phyloP scores from a whole-genome alignment of 1,140 invertebrate genomes.

The Atopsyche davidsoni region DNA sequence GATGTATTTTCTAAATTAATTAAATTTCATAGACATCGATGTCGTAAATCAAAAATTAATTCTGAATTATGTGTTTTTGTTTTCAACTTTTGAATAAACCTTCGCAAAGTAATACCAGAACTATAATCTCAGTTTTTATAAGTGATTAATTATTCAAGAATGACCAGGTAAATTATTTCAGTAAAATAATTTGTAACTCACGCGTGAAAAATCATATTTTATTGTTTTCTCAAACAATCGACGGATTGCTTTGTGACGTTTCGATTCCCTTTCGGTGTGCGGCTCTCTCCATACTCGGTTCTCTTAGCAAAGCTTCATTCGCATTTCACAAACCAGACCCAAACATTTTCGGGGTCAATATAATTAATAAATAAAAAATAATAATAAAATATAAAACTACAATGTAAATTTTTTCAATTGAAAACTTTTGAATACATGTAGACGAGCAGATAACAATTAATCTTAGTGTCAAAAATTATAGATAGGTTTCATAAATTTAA shows the following conservation, averaged over 20 bases:
- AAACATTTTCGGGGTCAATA: slow-evolving; percentile 11
- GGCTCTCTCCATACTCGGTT: too few species aligned
- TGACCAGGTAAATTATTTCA: not conserved
- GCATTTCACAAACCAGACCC: slow-evolving; percentile 28
- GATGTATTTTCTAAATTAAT: too few species aligned
- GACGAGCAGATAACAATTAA: slow-evolving; percentile 13
- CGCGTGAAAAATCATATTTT: not conserved
- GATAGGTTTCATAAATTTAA: slow-evolving; percentile 27
- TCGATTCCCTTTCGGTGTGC: not conserved
- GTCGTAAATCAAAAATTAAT: too few species aligned
- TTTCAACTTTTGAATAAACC: not conserved
- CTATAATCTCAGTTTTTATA: slow-evolving; percentile 1
- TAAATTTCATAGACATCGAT: too few species aligned
- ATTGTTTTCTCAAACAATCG: not conserved
- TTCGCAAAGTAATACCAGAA: not conserved
- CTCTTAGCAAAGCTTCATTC: slow-evolving; percentile 22
- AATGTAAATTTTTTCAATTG: slow-evolving; percentile 23
- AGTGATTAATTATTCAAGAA: not conserved
- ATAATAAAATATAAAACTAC: slow-evolving; percentile 3
- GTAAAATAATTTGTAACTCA: not conserved
- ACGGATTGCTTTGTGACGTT: slow-evolving; percentile 3
- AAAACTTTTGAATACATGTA: slow-evolving; percentile 19
- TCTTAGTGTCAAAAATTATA: slow-evolving; percentile 24
- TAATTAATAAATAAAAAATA: slow-evolving; percentile 10
- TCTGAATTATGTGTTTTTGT: too few species aligned